Evolutionary conservation across 2,113 vertebrate species (phyloP).

Genomic region (Anoura caudifer): DNA sequence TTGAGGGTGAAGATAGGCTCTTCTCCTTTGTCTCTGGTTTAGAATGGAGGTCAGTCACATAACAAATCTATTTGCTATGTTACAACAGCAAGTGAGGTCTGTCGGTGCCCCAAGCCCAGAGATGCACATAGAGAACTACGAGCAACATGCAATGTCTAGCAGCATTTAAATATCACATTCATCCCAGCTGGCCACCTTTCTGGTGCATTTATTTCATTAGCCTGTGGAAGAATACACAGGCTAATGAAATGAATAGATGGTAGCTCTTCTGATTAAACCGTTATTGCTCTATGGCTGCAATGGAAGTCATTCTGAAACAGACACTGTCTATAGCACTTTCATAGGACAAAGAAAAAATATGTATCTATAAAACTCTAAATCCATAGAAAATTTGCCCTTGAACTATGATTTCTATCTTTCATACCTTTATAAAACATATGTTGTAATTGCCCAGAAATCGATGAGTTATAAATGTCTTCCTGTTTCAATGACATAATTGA

Average conservation of each 20-base stretch:
- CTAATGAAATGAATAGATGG: background rate
- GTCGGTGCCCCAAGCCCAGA: background rate
- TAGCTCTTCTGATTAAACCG: background rate
- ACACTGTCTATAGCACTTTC: background rate
- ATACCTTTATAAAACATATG: conserved; percentile 35
- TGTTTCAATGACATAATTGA: conserved; percentile 59
- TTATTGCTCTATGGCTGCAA: background rate
- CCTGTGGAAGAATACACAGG: background rate
- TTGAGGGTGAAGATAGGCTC: background rate
- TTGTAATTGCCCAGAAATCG: conserved; percentile 51
- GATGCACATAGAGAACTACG: background rate
- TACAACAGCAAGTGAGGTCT: background rate
- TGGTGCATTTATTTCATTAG: background rate
- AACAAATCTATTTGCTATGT: background rate
- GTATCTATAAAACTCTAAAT: background rate
- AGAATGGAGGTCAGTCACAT: background rate
- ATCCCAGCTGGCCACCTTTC: background rate
- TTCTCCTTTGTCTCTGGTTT: background rate
- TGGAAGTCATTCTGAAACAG: background rate
- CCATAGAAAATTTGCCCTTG: background rate
- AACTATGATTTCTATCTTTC: background rate
- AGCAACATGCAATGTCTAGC: background rate
- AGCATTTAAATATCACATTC: background rate
- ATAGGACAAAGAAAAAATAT: background rate
- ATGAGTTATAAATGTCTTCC: conserved; percentile 64